Base-by-base conservation (phyloP, 2,888 invertebrate species). In the Rhagonycha fulva region DNA sequence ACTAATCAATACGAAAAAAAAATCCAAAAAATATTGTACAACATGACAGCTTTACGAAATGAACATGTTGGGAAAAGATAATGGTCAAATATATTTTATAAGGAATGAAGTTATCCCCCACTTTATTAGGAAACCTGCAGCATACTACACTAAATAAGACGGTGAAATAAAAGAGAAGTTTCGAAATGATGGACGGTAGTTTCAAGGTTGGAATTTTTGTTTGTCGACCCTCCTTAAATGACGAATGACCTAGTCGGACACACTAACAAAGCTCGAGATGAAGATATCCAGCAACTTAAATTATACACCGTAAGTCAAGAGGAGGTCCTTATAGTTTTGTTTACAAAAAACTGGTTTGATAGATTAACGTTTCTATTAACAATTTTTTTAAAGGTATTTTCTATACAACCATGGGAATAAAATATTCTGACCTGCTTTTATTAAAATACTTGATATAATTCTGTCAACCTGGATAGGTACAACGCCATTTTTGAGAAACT, bases 141-240 rank as follows among this genome's bases (percentile, higher is more conserved):
- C 72, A 62, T 62, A 62, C 68, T 32, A 30, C 62, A 68, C 28
- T 72, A 75, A 75, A 75, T 75, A 69, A 72, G 66, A 72, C 76
- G 74, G 74, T 14, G 70, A 66, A 77, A 77, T 73, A 78, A 77
- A 79, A 78, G 77, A 78, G 76, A 75, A 71, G 68, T 68, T 24
- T 62, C 70, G 68, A 80, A 75, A 79, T 81, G 81, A 82, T 81
- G 80, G 74, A 82, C 79, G 82, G 30, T 89, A 89, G 89, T 89
- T 89, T 89, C 88, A 87, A 88, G 87, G 88, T 88, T 87, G 87
- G 88, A 87, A 88, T 88, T 88, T 86, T 86, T 85, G 83, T 84
- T 79, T 82, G 74, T 77, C 77, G 81, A 82, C 83, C 79, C 80
- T 78, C 78, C 79, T 83, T 75, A 78, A 80, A 81, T 81, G 82